Evolutionary conservation across 2,888 invertebrate genomes (phyloP).

Genomic region (Arenicola marina): DNA sequence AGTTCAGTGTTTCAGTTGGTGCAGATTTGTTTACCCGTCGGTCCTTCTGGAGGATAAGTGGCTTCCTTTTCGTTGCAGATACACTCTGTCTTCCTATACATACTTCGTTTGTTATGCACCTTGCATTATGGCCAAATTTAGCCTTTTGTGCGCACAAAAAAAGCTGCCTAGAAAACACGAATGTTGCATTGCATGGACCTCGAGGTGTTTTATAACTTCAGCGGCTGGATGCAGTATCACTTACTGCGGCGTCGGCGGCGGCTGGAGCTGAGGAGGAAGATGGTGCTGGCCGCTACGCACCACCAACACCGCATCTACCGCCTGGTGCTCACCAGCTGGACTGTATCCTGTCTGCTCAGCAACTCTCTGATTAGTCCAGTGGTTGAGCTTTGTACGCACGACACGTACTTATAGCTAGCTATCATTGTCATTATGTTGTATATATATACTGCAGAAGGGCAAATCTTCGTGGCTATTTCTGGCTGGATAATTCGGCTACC

Average conservation of each 20-base stretch:
- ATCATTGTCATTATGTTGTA: too few relatives aligned
- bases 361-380: too few relatives aligned
- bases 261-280: conserved; percentile 34
- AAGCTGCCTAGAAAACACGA: too few relatives aligned
- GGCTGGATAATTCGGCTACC: too few relatives aligned
- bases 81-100: not conserved
- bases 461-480: too few relatives aligned
- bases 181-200: too few relatives aligned
- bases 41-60: not conserved
- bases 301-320: conserved; percentile 46
- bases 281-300: conserved; percentile 42
- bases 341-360: conserved; percentile 36
- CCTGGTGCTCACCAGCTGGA: conserved; percentile 48
- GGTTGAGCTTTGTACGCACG: too few relatives aligned
- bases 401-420: too few relatives aligned
- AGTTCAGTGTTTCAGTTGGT: too few relatives aligned
- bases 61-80: not conserved
- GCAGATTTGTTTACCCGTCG: too few relatives aligned
- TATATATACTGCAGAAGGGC: too few relatives aligned
- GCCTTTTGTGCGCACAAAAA: not conserved
- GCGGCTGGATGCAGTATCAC: conserved; percentile 58
- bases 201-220: conserved; percentile 28
- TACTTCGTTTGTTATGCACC: not conserved
- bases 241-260: conserved; percentile 41
- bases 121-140: too few relatives aligned